A percentile compares a stretch with the other conserved stretches of the same genome.
phyloP scores from a whole-genome alignment of 2,113 vertebrate species.

The Pterophyllum scalare region DNA sequence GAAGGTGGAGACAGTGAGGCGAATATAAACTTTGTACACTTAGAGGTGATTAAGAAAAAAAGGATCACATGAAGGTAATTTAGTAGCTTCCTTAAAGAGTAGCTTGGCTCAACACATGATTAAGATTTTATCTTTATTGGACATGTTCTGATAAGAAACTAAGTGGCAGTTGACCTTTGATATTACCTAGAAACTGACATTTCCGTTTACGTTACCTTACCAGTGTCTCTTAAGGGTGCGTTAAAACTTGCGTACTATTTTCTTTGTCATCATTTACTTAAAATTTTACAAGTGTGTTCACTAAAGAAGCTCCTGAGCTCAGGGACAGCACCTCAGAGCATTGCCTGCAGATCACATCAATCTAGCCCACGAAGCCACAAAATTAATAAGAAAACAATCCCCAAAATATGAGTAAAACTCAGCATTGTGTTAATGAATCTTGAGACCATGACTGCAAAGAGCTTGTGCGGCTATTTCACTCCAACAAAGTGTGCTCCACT shows the following conservation, averaged over 20 bases:
- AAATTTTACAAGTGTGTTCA: not conserved
- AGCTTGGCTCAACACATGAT: not conserved
- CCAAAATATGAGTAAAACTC: not conserved
- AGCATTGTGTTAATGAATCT: not conserved
- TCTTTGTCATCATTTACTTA: not conserved
- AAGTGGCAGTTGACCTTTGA: slow-evolving; percentile 42
- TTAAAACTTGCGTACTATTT: not conserved
- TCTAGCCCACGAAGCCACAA: not conserved
- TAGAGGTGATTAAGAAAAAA: not conserved
- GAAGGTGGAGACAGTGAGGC: not conserved
- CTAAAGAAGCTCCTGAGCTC: not conserved
- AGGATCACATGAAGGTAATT: slow-evolving; percentile 6
- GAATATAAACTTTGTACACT: slow-evolving; percentile 4
- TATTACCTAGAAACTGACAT: not conserved
- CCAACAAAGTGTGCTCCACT: not conserved
- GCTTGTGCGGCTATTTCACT: not conserved
- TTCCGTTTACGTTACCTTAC: not conserved
- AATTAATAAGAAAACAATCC: not conserved
- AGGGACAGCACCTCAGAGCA: not conserved
- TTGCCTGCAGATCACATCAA: not conserved
- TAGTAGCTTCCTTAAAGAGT: not conserved
- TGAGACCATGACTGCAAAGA: not conserved
- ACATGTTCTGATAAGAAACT: slow-evolving; percentile 26
- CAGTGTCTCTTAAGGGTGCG: not conserved
- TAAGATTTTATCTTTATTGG: slow-evolving; percentile 51